These are phyloP conservation scores for Daphoenositta chrysoptera DNA, from an alignment of 2,113 vertebrate species.

Conservation along the genomic window DNA sequence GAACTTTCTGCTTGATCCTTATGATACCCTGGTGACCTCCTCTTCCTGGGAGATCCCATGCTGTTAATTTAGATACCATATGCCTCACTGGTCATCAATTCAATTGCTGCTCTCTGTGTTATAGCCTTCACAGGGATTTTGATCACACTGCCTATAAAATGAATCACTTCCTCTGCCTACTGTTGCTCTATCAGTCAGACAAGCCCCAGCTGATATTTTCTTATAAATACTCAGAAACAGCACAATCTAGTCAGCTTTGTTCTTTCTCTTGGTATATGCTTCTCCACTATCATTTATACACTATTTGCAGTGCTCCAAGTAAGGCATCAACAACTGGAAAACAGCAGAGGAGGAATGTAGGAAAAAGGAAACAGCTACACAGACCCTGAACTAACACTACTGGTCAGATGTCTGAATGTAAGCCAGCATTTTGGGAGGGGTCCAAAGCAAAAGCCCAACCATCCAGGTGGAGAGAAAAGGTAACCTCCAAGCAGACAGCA, in stretches of 20 bases:
- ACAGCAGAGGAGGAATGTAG: not conserved
- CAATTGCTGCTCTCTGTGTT: not conserved
- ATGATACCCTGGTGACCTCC: constrained; percentile 7
- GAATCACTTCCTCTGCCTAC: not conserved
- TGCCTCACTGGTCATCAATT: constrained; percentile 16
- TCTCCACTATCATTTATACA: not conserved
- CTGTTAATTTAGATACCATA: constrained; percentile 46
- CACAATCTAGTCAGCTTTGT: not conserved
- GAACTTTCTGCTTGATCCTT: constrained; percentile 9
- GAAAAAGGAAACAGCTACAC: not conserved
- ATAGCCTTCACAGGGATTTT: not conserved
- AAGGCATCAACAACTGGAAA: not conserved
- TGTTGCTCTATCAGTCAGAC: not conserved
- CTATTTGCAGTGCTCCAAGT: not conserved
- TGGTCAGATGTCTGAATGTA: not conserved
- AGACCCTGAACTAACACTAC: not conserved
- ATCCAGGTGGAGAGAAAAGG: not conserved
- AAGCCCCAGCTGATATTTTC: not conserved
- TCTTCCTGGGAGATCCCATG: not conserved
- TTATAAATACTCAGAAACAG: not conserved
- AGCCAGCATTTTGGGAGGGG: not conserved
- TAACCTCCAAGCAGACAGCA: not conserved
- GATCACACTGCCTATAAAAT: not conserved
- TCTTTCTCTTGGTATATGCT: not conserved
- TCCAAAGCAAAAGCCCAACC: not conserved